Evolutionary conservation across 2,797 vertebrate species (phyloP).

Genomic region (Muscicapa comitata): DNA sequence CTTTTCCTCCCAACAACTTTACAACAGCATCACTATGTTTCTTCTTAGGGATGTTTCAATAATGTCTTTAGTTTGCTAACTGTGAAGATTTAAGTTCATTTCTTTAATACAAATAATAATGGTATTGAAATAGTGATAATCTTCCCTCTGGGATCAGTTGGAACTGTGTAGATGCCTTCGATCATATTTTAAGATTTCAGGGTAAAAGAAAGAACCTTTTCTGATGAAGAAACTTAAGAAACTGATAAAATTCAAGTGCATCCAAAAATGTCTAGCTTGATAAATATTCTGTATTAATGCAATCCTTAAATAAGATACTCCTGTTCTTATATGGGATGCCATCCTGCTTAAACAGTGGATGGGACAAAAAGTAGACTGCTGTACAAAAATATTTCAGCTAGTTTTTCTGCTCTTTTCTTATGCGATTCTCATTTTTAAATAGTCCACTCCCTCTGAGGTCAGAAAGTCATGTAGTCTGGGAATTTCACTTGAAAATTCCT

Average conservation of each 20-base stretch:
- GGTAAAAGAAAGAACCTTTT: not conserved
- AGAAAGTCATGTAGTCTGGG: conserved; percentile 49
- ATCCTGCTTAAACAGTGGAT: not conserved
- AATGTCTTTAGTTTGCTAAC: not conserved
- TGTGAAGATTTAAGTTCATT: not conserved
- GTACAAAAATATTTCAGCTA: not conserved
- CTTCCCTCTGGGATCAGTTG: not conserved
- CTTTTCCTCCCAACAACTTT: not conserved
- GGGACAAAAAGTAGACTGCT: not conserved
- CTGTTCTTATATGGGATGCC: not conserved
- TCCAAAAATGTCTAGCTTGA: not conserved
- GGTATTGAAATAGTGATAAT: not conserved
- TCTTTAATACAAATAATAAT: not conserved
- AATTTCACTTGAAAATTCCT: conserved; percentile 54
- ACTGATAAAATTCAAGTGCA: not conserved
- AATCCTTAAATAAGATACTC: not conserved
- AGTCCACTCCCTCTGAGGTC: conserved; percentile 3
- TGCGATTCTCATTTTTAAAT: not conserved
- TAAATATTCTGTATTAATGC: not conserved
- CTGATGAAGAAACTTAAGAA: not conserved
- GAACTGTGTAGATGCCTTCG: not conserved
- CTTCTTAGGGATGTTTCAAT: not conserved
- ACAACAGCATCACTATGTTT: not conserved
- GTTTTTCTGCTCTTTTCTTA: not conserved
- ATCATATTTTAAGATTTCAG: not conserved